These are phyloP conservation scores for Coracopsis vasa DNA, from an alignment of 2,113 vertebrate genomes.

Conservation along the genomic window DNA sequence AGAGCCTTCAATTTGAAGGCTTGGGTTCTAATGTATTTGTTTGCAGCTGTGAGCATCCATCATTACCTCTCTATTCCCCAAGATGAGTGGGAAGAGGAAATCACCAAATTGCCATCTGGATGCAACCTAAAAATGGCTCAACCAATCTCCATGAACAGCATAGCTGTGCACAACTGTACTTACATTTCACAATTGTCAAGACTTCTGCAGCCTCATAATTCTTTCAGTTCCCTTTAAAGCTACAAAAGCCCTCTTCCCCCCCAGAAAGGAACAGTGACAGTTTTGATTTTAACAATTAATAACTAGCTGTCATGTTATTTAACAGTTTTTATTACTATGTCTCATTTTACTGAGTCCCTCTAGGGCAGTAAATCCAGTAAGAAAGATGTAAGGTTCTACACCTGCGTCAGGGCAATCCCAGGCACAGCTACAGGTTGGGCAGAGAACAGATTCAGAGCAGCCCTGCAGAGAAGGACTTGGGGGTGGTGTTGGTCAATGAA, in stretches of 20 bases:
- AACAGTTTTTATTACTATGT: slow-evolving; percentile 9
- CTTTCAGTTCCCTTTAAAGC: neutral
- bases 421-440: neutral
- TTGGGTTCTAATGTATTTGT: neutral
- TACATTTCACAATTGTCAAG: neutral
- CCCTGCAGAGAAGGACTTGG: neutral
- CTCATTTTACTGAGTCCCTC: neutral
- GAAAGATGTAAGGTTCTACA: neutral
- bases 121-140: neutral
- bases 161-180: neutral
- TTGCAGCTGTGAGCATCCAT: neutral
- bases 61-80: neutral
- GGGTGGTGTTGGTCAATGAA: neutral
- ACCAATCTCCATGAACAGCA: neutral
- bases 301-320: neutral
- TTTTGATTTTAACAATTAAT: neutral
- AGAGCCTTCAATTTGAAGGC: neutral
- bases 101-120: neutral
- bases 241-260: neutral
- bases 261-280: neutral
- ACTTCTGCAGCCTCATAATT: neutral
- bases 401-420: neutral
- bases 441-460: neutral
- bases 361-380: neutral
- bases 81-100: neutral